These are phyloP conservation scores for Thereva unica DNA, from an alignment of 2,888 invertebrate species.

Conservation along the genomic window DNA sequence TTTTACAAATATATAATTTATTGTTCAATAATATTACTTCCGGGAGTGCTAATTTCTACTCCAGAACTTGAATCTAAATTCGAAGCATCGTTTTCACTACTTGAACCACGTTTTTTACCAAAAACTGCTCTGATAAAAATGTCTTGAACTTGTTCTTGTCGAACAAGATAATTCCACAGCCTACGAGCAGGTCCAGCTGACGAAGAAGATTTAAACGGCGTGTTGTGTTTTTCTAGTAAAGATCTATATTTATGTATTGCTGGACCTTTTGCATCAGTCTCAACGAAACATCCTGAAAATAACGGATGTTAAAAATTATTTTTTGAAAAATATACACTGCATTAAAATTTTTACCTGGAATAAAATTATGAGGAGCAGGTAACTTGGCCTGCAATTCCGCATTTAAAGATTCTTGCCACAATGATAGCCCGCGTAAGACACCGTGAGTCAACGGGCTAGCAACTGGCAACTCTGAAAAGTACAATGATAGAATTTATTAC, in stretches of 20 bases:
- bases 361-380: constrained; percentile 82
- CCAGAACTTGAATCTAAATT: constrained; percentile 47
- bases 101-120: constrained; percentile 70
- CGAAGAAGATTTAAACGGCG: constrained; percentile 82
- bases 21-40: constrained; percentile 43
- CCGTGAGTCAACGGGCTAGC: constrained; percentile 93
- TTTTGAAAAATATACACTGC: not conserved
- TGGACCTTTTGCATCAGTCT: constrained; percentile 74
- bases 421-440: constrained; percentile 79
- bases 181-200: constrained; percentile 77
- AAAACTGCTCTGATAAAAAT: constrained; percentile 95
- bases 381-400: constrained; percentile 76
- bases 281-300: constrained; percentile 75
- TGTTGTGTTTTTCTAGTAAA: constrained; percentile 88
- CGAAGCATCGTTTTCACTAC: constrained; percentile 46
- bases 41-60: constrained; percentile 51
- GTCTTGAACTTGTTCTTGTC: constrained; percentile 91
- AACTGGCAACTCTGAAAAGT: constrained; percentile 80
- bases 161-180: constrained; percentile 90
- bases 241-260: constrained; percentile 92
- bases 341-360: constrained; percentile 62
- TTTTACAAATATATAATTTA: constrained; percentile 45
- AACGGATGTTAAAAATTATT: not conserved
- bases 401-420: constrained; percentile 85
- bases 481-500: not conserved